A percentile compares a stretch with the other conserved stretches of the same genome.
Conservation (phyloP, 92 coral and sea anemone genomes). For the Palythoa grandiflora region DNA sequence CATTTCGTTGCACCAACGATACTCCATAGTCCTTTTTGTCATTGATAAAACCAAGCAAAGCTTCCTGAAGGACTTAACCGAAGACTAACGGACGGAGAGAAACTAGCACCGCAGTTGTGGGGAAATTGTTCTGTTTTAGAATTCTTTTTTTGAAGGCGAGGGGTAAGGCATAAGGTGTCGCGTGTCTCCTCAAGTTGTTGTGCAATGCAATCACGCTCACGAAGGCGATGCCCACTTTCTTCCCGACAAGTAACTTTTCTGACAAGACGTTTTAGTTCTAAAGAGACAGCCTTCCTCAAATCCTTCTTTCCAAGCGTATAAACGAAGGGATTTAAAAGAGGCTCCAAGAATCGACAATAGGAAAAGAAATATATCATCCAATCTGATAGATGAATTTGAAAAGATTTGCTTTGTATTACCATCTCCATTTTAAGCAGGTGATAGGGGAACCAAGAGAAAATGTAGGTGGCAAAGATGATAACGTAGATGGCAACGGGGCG, state of each 20-base stretch:
- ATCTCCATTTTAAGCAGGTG: neutral
- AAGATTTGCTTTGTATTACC: neutral
- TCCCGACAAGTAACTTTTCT: neutral
- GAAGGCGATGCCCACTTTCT: neutral
- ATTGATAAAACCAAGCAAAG: neutral
- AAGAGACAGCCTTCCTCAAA: slow-evolving; percentile 24
- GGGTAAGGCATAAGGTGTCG: neutral
- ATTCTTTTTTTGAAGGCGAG: neutral
- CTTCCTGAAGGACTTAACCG: slow-evolving; percentile 23
- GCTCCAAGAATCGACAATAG: slow-evolving; percentile 33
- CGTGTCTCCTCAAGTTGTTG: neutral
- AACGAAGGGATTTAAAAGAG: slow-evolving; percentile 26
- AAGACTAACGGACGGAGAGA: slow-evolving; percentile 6
- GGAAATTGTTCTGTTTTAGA: neutral
- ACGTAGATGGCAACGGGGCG: slow-evolving; percentile 14
- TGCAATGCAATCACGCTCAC: neutral
- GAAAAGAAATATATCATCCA: neutral
- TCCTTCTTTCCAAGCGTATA: slow-evolving; percentile 42
- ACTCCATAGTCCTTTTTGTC: no score
- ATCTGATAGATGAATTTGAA: neutral
- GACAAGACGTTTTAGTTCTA: neutral
- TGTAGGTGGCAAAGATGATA: neutral
- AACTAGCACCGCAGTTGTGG: neutral
- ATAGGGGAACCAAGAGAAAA: slow-evolving; percentile 25
- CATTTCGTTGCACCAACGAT: no score